Percentiles rank a stretch among this genome's conserved stretches.
phyloP scores from a whole-genome alignment of 2,113 vertebrate genomes.

The Halichoeres trimaculatus region DNA sequence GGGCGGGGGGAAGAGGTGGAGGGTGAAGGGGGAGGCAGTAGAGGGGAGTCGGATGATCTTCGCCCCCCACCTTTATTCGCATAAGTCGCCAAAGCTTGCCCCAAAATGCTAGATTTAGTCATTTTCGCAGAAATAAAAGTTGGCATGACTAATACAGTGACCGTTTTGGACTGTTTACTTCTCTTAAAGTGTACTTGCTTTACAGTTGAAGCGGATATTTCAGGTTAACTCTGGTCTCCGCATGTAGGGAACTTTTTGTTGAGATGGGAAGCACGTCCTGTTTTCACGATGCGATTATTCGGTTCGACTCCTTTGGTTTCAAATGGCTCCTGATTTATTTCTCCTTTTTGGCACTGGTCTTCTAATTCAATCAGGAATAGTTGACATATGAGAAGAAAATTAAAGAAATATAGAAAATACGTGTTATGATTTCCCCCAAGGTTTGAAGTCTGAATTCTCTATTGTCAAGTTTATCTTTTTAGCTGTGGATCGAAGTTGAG shows the following conservation, averaged over 20 bases:
- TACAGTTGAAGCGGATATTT: neutral
- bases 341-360: too few species aligned
- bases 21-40: neutral
- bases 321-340: too few species aligned
- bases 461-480: too few species aligned
- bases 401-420: too few species aligned
- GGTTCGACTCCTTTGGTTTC: neutral
- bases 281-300: neutral
- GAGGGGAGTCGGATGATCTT: constrained; percentile 22
- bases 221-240: neutral
- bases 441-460: too few species aligned
- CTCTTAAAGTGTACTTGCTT: accelerated
- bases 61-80: neutral
- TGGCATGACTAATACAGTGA: accelerated
- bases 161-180: neutral
- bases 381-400: too few species aligned
- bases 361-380: too few species aligned
- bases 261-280: neutral
- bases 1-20: constrained; percentile 28
- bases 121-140: neutral
- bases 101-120: accelerated
- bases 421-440: too few species aligned
- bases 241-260: neutral
- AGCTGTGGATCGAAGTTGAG: too few species aligned
- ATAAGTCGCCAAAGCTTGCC: neutral